Conservation (phyloP, 1,140 invertebrate genomes). For the Leptinotarsa texana region DNA sequence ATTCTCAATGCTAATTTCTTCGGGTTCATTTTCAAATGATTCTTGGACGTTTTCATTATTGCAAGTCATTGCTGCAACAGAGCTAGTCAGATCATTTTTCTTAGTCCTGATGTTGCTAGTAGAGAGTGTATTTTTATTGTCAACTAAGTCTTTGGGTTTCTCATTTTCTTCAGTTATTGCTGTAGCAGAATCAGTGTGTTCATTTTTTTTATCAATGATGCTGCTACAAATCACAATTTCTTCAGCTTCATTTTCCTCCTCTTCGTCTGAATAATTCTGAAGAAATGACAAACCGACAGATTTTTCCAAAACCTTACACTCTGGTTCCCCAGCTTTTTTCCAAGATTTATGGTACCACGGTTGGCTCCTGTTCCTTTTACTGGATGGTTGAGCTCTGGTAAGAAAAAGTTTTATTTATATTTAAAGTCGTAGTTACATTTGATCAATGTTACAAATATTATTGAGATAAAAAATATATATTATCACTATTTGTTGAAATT, state of each 20-base stretch:
- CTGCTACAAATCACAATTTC: conserved; percentile 24
- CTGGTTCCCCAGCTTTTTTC: conserved; percentile 35
- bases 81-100: no score
- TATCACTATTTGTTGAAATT: no score
- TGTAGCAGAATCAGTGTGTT: neutral
- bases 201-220: conserved; percentile 11
- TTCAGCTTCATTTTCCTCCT: conserved; percentile 39
- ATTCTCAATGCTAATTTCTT: no score
- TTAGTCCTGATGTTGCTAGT: no score
- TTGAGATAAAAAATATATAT: no score
- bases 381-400: neutral
- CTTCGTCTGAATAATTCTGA: conserved; percentile 48
- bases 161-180: no score
- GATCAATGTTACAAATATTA: no score
- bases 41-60: no score
- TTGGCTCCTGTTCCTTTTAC: conserved; percentile 22
- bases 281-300: conserved; percentile 49
- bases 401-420: neutral
- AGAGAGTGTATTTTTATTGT: conserved; percentile 17
- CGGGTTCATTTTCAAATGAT: no score
- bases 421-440: no score
- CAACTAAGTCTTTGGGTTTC: neutral
- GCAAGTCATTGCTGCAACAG: no score
- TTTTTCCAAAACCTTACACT: conserved; percentile 46
- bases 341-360: conserved; percentile 48